A percentile compares a stretch with the other conserved stretches of the same genome.
These are phyloP conservation scores for Lottia gigantea DNA, from an alignment of 2,888 invertebrate species.

Conservation along the genomic window DNA sequence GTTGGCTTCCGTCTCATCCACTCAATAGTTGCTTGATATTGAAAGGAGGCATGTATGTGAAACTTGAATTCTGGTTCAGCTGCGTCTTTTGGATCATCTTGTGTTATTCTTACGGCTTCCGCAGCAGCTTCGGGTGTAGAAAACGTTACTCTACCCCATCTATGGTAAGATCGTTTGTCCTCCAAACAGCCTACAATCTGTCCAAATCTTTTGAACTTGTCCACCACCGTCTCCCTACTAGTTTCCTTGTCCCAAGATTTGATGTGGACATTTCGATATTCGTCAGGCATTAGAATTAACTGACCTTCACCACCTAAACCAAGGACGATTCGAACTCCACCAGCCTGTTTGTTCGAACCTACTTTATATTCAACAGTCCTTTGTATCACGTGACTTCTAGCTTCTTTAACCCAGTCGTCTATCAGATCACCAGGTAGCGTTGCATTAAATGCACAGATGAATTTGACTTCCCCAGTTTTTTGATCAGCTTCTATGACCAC, in stretches of 20 bases:
- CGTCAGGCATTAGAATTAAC: constrained; percentile 44
- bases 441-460: constrained; percentile 32
- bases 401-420: not conserved
- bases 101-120: constrained; percentile 28
- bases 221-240: constrained; percentile 20
- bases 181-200: constrained; percentile 32
- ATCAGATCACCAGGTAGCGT: not conserved
- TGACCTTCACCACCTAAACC: constrained; percentile 40
- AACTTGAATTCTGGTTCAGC: constrained; percentile 32
- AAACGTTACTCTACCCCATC: constrained; percentile 51
- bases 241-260: constrained; percentile 22
- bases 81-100: constrained; percentile 27
- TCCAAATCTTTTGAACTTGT: constrained; percentile 37
- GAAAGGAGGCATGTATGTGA: constrained; percentile 15
- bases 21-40: constrained; percentile 39
- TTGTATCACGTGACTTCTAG: constrained; percentile 12
- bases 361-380: constrained; percentile 23
- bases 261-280: constrained; percentile 42
- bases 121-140: constrained; percentile 23
- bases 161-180: constrained; percentile 24
- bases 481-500: constrained; percentile 45
- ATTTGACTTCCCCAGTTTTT: constrained; percentile 38
- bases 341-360: constrained; percentile 28
- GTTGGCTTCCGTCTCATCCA: constrained; percentile 45
- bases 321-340: constrained; percentile 38